These are phyloP conservation scores for Platyura marginata DNA, from an alignment of 1,140 invertebrate genomes.

Conservation along the genomic window DNA sequence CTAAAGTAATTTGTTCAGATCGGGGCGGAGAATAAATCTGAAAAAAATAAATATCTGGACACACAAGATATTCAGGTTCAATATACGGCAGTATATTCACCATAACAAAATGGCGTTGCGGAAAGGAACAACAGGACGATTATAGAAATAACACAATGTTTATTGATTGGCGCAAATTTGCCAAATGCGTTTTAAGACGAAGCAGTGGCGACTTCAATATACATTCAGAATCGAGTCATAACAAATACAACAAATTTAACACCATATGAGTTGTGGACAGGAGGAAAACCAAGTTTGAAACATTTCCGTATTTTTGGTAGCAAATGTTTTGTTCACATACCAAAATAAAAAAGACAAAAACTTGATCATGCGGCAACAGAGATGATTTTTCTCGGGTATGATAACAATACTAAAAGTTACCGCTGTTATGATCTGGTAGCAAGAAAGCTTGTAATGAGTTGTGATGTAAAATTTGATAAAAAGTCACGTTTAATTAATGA, in stretches of 20 bases:
- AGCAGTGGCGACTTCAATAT: background rate
- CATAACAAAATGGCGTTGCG: conserved; percentile 26
- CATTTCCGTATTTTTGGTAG: background rate
- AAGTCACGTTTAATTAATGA: background rate
- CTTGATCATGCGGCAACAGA: background rate
- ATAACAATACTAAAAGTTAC: conserved; percentile 9
- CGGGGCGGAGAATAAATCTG: conserved; percentile 10
- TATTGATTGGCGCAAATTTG: background rate
- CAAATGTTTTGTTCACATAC: background rate
- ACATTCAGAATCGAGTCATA: conserved; percentile 7
- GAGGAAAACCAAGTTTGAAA: background rate
- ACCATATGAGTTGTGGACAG: background rate
- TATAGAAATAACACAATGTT: background rate
- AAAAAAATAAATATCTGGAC: conserved; percentile 5
- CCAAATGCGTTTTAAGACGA: background rate
- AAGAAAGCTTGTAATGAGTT: background rate
- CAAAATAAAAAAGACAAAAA: background rate
- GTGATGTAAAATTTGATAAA: background rate
- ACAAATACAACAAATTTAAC: conserved; percentile 3
- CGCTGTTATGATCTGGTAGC: conserved; percentile 6
- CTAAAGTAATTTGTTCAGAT: conserved; percentile 13
- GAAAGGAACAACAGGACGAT: background rate
- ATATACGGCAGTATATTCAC: conserved; percentile 22
- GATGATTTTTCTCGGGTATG: background rate
- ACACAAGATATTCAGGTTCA: conserved; percentile 18